Base-by-base conservation (phyloP, 1,140 invertebrate species). In the Calycopis cecrops region DNA sequence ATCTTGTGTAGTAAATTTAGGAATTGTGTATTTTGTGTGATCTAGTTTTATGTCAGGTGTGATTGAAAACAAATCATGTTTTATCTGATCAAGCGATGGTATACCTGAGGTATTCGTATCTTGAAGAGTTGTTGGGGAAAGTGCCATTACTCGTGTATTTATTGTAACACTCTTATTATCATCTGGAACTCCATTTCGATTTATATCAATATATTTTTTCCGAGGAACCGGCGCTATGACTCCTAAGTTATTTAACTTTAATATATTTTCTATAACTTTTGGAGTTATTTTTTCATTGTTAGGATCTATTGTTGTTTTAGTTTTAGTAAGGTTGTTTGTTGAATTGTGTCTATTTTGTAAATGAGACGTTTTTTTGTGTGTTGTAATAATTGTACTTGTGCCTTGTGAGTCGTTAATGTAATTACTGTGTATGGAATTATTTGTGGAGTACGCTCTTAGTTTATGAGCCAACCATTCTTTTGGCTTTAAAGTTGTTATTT, bases 131-230 rank as follows among this genome's bases (percentile, higher is more conserved):
- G 62, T 40, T 35, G 63, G 57, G 6, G 47, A 52, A 8, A 53
- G 35, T 28, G 21, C 6, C 11, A 61, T 59, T 16, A 62, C 62
- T 59, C 67, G 52, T 44, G 57, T 59, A 35, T 60, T 60, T 4
- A 54, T 55, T 54, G 52, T 62, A 9, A 44, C 50, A 49, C 62
- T 63, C 4, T 52, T 44, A 47, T 63, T 58, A 42, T 49, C 35
- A 16, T 59, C 48, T 44, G 10, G 51, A 33, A 53, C 8, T 10
- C 57, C 55, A 62, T 73, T 76, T 67, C 75, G 73, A 42, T 73
- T 67, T 48, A 82, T 81, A 18, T 37, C 61, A 37, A 64, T 80
- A 53, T 82, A 82, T 60, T 69, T 79, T 52, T 73, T 84, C 71
- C 76, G 71, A 9, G 55, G 55, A 34, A 69, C 57, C 35, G 55